Base-by-base conservation (phyloP, 2,113 vertebrate species). In the Scalopus aquaticus region DNA sequence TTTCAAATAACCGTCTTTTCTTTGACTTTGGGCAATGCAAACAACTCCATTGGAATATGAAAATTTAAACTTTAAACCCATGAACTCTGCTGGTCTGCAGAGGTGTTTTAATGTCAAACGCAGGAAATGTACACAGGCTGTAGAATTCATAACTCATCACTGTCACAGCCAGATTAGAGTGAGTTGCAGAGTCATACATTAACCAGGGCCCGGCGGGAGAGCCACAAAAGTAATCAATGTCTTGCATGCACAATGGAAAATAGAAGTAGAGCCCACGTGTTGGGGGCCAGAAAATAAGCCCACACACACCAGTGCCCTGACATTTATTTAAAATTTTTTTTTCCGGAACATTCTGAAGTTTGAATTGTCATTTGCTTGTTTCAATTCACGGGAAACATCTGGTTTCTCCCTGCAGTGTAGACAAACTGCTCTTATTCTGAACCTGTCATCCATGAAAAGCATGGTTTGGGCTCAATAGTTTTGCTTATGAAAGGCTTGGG, bases 311-410 rank as follows among this genome's bases (percentile, higher is more conserved):
- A 26, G 89, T 26, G 78, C 70, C 76, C 56, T 81, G 54, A 84
- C 76, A 92, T 97, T 93, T 70, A 88, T 93, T 78, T 1, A 17
- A 73, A 4, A 4, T 69, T 79, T 85, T 86, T 94, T 62, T 54
- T 62, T 22, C n/a, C n/a, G 64, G 78, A 65, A 62, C n/a, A 51
- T 86, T 95, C 85, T 64, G 44, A 79, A 90, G 94, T 98, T 97
- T 90, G 73, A 94, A 97, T 97, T 96, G 90, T 96, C 98, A 95
- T 96, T 94, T 97, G 89, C 96, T 94, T 95, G 98, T 93, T 93
- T 96, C 39, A 20, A 97, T 92, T 97, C 92, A 76, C 90, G 97
- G 96, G 97, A 97, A 98, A 98, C 98, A 98, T 98, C 98, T 98
- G 98, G 98, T 95, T 60, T 95, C 96, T 15, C 51, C 96, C 76